phyloP scores from a whole-genome alignment of 92 coral and sea anemone species.

The Diadumene lineata region DNA sequence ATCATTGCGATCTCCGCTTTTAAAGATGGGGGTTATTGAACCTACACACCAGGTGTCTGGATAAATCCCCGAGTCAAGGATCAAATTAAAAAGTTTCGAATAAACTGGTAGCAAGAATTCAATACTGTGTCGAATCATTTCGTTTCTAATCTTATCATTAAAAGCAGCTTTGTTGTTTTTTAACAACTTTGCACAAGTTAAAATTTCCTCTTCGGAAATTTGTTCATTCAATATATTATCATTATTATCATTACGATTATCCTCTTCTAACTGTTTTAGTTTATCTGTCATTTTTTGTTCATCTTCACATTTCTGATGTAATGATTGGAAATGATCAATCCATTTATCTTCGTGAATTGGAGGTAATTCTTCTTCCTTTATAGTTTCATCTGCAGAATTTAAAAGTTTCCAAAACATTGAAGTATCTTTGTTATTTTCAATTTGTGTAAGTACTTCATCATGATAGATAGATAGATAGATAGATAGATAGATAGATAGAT shows the following conservation, averaged over 20 bases:
- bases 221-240: conserved; percentile 12
- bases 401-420: conserved; percentile 32
- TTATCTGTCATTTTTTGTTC: neutral
- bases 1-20: conserved; percentile 41
- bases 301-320: conserved; percentile 17
- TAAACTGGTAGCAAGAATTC: conserved; percentile 21
- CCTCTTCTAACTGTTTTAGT: conserved; percentile 3
- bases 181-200: neutral
- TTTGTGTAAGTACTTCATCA: conserved; percentile 9
- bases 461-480: conserved; percentile 1
- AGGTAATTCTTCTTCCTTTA: conserved; percentile 8
- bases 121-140: conserved; percentile 42
- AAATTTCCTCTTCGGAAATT: conserved; percentile 34
- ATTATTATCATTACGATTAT: too few relatives aligned
- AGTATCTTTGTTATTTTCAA: conserved; percentile 10
- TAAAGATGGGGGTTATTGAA: conserved; percentile 51
- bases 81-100: conserved; percentile 39
- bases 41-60: conserved; percentile 50
- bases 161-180: conserved; percentile 50
- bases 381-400: conserved; percentile 39
- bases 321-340: conserved; percentile 29
- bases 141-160: conserved; percentile 36
- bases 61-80: conserved; percentile 31
- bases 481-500: too few relatives aligned
- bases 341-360: conserved; percentile 35